These are phyloP conservation scores for Mormyrus proboscirostris DNA, from an alignment of 2,797 vertebrate species.

Conservation along the genomic window DNA sequence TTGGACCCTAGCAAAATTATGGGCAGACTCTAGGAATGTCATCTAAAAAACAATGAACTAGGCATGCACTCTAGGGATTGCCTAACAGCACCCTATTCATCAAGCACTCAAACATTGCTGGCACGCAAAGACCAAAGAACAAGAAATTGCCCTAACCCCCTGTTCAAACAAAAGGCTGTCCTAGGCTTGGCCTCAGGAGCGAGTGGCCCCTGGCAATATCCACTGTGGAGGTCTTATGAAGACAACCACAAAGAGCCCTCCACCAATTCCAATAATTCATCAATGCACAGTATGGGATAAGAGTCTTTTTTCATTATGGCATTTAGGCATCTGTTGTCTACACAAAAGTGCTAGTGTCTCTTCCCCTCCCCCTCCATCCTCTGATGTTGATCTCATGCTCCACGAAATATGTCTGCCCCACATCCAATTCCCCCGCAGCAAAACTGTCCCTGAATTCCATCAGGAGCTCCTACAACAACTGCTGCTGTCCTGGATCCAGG, in stretches of 20 bases:
- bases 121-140: neutral
- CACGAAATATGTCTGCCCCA: neutral
- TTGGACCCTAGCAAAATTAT: neutral
- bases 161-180: neutral
- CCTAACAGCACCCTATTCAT: neutral
- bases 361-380: neutral
- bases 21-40: neutral
- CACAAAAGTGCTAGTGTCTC: neutral
- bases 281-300: neutral
- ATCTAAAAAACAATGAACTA: neutral
- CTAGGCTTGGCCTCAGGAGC: neutral
- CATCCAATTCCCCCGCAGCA: neutral
- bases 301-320: neutral
- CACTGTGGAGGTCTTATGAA: neutral
- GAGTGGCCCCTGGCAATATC: neutral
- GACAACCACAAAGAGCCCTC: neutral
- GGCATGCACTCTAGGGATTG: neutral
- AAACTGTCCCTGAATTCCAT: neutral
- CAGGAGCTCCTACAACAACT: neutral
- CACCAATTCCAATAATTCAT: neutral
- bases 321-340: neutral
- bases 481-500: neutral
- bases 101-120: neutral
- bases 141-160: neutral
- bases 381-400: neutral